These are phyloP conservation scores for Prionailurus bengalensis DNA, from an alignment of 2,113 vertebrate species.

Conservation along the genomic window DNA sequence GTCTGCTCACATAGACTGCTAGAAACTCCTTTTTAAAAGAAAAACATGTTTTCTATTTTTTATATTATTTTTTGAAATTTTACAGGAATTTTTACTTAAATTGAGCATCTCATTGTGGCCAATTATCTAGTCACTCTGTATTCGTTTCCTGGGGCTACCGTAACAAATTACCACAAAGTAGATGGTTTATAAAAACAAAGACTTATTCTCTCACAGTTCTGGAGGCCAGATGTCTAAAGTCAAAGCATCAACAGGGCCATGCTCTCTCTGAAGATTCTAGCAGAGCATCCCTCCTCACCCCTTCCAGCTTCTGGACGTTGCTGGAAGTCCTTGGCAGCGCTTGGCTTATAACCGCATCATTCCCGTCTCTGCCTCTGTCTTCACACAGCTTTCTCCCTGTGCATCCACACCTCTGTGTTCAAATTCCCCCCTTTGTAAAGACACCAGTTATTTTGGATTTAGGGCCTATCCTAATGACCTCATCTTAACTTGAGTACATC, in stretches of 20 bases:
- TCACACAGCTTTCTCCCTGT: not conserved
- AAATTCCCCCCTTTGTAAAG: not conserved
- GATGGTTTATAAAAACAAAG: not conserved
- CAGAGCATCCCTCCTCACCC: not conserved
- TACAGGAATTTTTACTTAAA: not conserved
- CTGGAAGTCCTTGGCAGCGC: not conserved
- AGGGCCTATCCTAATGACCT: not conserved
- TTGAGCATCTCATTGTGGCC: not conserved
- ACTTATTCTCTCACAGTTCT: not conserved
- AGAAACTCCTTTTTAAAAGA: not conserved
- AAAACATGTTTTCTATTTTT: not conserved
- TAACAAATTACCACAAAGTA: not conserved
- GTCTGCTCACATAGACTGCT: not conserved
- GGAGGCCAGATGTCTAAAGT: not conserved
- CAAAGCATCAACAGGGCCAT: too few species aligned
- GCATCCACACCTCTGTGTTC: not conserved
- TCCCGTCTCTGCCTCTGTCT: not conserved
- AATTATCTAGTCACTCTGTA: not conserved
- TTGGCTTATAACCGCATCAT: not conserved
- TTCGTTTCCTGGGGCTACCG: not conserved
- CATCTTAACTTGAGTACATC: not conserved
- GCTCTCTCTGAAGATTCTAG: not conserved
- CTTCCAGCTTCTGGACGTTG: not conserved
- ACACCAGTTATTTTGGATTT: not conserved
- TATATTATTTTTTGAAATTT: too few species aligned